Base-by-base conservation (phyloP, 2,113 vertebrate species). In the Microtus oregoni region DNA sequence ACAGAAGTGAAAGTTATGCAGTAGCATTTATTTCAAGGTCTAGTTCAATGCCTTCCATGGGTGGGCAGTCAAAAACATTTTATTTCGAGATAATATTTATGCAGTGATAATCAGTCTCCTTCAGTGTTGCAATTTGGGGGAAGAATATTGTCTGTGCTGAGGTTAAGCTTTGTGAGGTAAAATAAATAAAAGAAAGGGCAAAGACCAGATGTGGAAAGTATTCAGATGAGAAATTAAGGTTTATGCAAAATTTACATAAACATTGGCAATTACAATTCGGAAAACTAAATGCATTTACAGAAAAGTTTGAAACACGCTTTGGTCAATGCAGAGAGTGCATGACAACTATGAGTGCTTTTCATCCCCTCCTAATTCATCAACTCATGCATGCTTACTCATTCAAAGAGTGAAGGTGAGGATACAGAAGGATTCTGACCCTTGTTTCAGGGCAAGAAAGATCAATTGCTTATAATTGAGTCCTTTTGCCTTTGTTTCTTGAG, bases 11-110 rank as follows among this genome's bases (percentile, higher is more conserved):
- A 96, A 97, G 81, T 86, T 98, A 97, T 95, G 95, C 96, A 97
- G 55, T 96, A 97, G 89, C 96, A 96, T 97, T 96, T 97, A 96
- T 94, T 95, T 77, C 67, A 6, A 95, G 86, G 77, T 90, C 97
- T 96, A 95, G 77, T 92, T 97, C 96, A 96, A 72, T 94, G 82
- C 81, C 77, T 97, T 97, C 94, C 95, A 97, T 0, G 55, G 93
- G 86, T 97, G 94, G 97, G 77, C 94, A 96, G 95, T 96, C 94
- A 97, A 94, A 97, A 86, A 97, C 92, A 94, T 96, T 92, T 96
- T 96, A 95, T 96, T 92, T 97, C 88, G 32, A 96, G 92, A 89
- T 94, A 94, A 92, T 98, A 97, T 97, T 96, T 97, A 98, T 98
- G 94, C 97, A 96, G 77, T 90, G 90, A 94, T 97, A 97, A 97